A percentile compares a stretch with the other conserved stretches of the same genome.
These are phyloP conservation scores for Drosophila kanekoi DNA, from an alignment of 2,888 invertebrate genomes.

Conservation along the genomic window DNA sequence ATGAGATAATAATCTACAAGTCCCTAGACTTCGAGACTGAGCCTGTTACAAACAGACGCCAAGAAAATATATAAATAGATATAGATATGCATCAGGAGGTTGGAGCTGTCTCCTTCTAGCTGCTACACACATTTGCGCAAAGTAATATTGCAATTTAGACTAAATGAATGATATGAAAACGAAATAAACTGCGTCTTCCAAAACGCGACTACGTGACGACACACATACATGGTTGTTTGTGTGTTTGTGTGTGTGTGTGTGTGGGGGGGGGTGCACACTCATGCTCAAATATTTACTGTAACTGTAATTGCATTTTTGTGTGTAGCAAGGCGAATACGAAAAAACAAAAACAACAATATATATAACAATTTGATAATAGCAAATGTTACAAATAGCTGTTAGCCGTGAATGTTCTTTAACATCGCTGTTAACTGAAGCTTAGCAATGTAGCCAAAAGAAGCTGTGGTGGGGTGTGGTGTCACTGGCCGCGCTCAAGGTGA, in stretches of 20 bases:
- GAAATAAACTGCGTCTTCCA: conserved; percentile 37
- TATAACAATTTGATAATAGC: conserved; percentile 12
- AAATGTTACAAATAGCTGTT: conserved; percentile 7
- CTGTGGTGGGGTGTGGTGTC: conserved; percentile 33
- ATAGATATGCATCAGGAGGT: not conserved
- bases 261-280: conserved; percentile 1
- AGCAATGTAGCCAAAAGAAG: conserved; percentile 1
- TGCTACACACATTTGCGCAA: too few relatives aligned
- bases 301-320: conserved; percentile 46
- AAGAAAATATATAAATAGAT: too few relatives aligned
- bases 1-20: too few relatives aligned
- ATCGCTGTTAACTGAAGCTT: conserved; percentile 21
- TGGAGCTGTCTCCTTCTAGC: not conserved
- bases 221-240: not conserved
- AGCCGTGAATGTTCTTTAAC: conserved; percentile 5
- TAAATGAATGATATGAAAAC: not conserved
- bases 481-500: conserved; percentile 70
- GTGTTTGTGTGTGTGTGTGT: not conserved
- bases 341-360: conserved; percentile 5
- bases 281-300: conserved; percentile 24
- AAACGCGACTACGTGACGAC: conserved; percentile 39
- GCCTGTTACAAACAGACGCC: too few relatives aligned
- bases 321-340: conserved; percentile 11
- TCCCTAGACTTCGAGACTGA: too few relatives aligned
- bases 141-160: too few relatives aligned